Base-by-base conservation (phyloP, 1,140 invertebrate genomes). In the Cydia amplana region DNA sequence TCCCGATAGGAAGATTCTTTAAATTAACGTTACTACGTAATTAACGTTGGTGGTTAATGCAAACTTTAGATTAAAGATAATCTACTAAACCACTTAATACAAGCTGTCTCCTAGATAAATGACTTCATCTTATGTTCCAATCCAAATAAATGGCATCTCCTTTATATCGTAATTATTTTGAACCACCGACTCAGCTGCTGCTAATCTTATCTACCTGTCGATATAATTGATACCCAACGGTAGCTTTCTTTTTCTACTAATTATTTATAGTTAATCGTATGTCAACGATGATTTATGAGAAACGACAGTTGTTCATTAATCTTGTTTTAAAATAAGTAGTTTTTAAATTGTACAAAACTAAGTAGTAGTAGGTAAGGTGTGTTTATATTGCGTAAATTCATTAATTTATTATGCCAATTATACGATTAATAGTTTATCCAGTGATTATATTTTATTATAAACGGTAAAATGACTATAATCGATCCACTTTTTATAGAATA, bases 231-330 rank as follows among this genome's bases (percentile, higher is more conserved):
- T 60, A 60, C n/a, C 55, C 20, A 9, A 60, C 55, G 55, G 55
- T 60, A 60, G 55, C 55, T 60, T 60, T 60, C 55, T 60, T 23
- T 51, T 60, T 60, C 55, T 60, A 60, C 55, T 60, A 60, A 60
- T 60, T 60, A 60, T 60, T 60, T 60, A 60, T 60, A 60, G 55
- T 60, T 60, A 60, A 60, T 60, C 7, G 55, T 60, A 60, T 4
- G 55, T 60, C 55, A 60, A 23, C 6, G 7, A 12, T n/a, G 55
- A 60, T 60, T 23, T 60, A 60, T 60, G 20, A 60, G 55, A 60
- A 60, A 23, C 20, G 20, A 23, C 55, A 60, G 18, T 60, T 60
- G 55, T 0, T 12, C 16, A 60, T 60, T 23, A 10, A 60, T 60
- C 55, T 60, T 60, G 55, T 60, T 60, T 60, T 60, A 60, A 60